Percentiles rank a stretch among this genome's conserved stretches.
These are phyloP conservation scores for Poeciliopsis gracilis DNA, from an alignment of 2,797 vertebrate genomes.

Conservation along the genomic window DNA sequence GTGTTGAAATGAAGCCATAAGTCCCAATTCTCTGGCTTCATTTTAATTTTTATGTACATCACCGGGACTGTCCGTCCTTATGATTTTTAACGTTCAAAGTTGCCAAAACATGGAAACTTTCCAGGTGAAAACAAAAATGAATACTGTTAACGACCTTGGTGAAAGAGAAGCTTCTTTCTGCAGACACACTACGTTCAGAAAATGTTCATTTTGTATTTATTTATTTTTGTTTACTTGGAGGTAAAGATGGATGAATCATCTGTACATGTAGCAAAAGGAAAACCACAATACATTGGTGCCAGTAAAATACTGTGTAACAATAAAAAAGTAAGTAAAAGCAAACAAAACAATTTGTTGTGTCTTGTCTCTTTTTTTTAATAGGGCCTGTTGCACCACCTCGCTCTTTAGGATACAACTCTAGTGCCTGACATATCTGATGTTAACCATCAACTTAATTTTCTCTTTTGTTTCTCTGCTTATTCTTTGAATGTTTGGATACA, in stretches of 20 bases:
- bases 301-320: conserved; percentile 81
- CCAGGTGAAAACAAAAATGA: conserved; percentile 41
- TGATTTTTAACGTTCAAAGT: conserved; percentile 76
- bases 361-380: conserved; percentile 18
- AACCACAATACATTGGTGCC: conserved; percentile 75
- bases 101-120: conserved; percentile 69
- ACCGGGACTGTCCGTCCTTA: conserved; percentile 39
- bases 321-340: conserved; percentile 61
- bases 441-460: too few relatives aligned
- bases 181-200: conserved; percentile 56
- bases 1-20: conserved; percentile 24
- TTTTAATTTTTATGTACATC: conserved; percentile 25
- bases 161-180: conserved; percentile 50
- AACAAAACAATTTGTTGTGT: conserved; percentile 21
- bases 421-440: background rate
- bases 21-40: conserved; percentile 21
- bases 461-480: too few relatives aligned
- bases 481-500: too few relatives aligned
- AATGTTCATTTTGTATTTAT: conserved; percentile 77
- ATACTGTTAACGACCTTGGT: conserved; percentile 49
- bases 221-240: conserved; percentile 79
- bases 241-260: conserved; percentile 75
- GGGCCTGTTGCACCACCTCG: background rate
- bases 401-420: background rate
- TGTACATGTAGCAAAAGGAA: conserved; percentile 84